A percentile compares a stretch with the other conserved stretches of the same genome.
Conservation (phyloP, 2,797 vertebrate genomes). For the Channa striata region DNA sequence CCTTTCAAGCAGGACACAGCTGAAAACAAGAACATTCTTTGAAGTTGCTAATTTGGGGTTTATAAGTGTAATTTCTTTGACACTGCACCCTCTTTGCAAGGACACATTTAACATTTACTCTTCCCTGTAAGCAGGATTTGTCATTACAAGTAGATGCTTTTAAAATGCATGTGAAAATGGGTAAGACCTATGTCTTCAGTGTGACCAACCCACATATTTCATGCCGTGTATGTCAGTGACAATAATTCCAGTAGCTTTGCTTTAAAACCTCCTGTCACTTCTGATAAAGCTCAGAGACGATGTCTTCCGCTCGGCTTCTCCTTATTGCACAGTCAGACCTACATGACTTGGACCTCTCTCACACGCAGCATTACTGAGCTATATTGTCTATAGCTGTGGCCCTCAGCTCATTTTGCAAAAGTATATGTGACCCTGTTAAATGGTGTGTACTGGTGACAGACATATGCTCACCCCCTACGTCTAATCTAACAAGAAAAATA, state of each 20-base stretch:
- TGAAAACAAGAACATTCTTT: neutral
- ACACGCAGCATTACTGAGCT: neutral
- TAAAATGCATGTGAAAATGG: neutral
- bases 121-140: neutral
- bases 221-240: neutral
- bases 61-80: neutral
- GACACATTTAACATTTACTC: neutral
- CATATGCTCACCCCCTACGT: neutral
- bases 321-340: constrained; percentile 14
- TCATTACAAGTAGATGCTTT: neutral
- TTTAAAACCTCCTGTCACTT: constrained; percentile 24
- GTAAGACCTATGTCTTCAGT: neutral
- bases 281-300: constrained; percentile 13
- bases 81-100: too few relatives aligned
- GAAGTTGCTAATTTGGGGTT: neutral
- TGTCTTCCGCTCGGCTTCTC: constrained; percentile 25
- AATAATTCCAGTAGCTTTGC: constrained; percentile 5
- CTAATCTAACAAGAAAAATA: constrained; percentile 28
- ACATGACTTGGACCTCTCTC: constrained; percentile 8
- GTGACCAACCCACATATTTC: constrained; percentile 1
- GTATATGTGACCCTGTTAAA: neutral
- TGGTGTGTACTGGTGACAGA: neutral
- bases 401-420: neutral
- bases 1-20: neutral
- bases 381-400: neutral